Evolutionary conservation across 1,140 invertebrate species (phyloP), one percentile per base, ranked within the genome.

Genomic region (Papilio polytes): DNA sequence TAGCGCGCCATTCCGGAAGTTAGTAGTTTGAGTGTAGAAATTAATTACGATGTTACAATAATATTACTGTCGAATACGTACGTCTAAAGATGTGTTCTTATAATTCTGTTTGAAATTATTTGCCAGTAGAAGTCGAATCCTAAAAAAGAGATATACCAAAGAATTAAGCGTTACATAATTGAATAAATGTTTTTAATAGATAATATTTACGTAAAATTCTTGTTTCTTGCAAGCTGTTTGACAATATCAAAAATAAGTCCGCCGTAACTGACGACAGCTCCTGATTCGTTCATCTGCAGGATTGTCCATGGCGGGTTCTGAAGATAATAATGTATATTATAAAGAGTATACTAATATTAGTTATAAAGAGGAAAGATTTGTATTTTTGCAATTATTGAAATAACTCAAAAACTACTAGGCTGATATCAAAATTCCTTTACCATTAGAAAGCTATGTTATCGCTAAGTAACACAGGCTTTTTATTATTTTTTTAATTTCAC

Each of bases 241-340:
- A 99, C 83, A 48, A 98, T 97, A 90, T 98, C 97, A 90, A 98
- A 98, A 20, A 98, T 95, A 36, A 98, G 93, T 31, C 98, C 98
- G 7, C 94, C 93, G 84, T 96, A 97, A 78, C 96, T 94, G 0
- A 94, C 89, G 1, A 96, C 92, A 0, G 94, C 86, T 0, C 96
- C 97, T 3, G 94, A 94, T 20, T 95, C 93, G 80, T 97, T 96
- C 7, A 89, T 87, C 59, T 95, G 94, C 1, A 98, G 89, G 12
- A 97, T 97, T 88, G 98, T 97, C 98, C 98, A 98, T 0, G 98
- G 98, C 2, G 98, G 98, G 95, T 97, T 98, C 98, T 98, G 91
- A 76, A 89, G 89, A 70, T 36, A 26, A 56, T n/a, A 73, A 41
- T 72, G 6, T 8, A 41, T 41, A n/a, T 41, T 41, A 41, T 41